Base-by-base conservation (phyloP, 2,797 vertebrate species). In the Pseudocheirus occidentalis region DNA sequence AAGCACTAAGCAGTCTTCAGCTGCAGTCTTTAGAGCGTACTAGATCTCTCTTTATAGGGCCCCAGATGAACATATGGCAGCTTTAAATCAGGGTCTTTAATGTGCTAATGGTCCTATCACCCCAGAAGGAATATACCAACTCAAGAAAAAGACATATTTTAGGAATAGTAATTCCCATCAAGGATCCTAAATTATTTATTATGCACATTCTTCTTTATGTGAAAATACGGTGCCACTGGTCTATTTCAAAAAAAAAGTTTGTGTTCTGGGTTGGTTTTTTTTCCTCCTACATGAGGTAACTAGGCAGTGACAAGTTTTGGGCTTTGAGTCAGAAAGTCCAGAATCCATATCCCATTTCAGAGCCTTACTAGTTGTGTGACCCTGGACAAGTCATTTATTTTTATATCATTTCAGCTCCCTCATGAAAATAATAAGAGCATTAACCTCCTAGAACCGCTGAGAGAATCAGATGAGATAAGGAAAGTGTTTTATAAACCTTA, bases 401-500 rank as follows among this genome's bases (percentile, higher is more conserved):
- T 90, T 18, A n/a, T 59, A 55, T n/a, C 24, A 10, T 57, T 0
- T 89, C 7, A 50, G 4, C 59, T 66, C 95, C 5, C 55, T 73
- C 55, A 81, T 90, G 40, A 46, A 24, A 1, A 16, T 50, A 89
- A 53, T 73, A 12, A 92, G 91, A 29, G 9, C 89, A 11, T 28
- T 28, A 14, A 73, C 5, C 18, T 81, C 27, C 46, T 9, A 90
- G 1, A 0, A 1, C 0, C 50, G 5, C 50, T n/a, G 0, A 55
- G 3, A 12, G 59, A 92, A 59, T 57, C n/a, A 94, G 10, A 6
- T 57, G 91, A 91, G 11, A 13, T 14, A 3, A 81, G 34, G 6
- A 21, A 92, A 91, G 14, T 57, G 11, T 0, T 92, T 58, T 94
- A 4, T 53, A 56, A 90, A 52, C 1, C 57, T 53, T 0, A 34